phyloP scores from a whole-genome alignment of 2,113 vertebrate genomes.

The Apus apus region DNA sequence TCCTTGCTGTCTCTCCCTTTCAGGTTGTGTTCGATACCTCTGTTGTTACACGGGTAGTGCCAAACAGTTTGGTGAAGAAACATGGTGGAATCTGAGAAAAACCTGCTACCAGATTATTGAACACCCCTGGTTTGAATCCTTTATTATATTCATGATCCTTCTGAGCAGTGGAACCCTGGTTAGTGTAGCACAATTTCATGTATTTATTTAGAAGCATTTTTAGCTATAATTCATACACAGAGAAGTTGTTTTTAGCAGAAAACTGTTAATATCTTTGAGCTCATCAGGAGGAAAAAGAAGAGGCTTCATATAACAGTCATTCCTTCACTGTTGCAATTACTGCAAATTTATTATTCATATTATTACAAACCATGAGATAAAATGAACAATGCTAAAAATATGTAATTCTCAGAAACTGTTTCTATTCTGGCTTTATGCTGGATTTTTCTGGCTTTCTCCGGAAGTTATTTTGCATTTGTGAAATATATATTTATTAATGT shows the following conservation, averaged over 20 bases:
- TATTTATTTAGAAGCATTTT: background rate
- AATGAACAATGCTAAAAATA: background rate
- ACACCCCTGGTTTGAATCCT: conserved; percentile 97
- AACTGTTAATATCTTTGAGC: background rate
- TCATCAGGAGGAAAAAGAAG: background rate
- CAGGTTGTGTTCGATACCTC: conserved; percentile 81
- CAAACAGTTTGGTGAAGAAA: conserved; percentile 63
- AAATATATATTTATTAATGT: background rate
- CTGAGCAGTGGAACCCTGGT: conserved; percentile 95
- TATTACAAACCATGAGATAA: background rate
- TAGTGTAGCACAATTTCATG: background rate
- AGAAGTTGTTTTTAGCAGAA: background rate
- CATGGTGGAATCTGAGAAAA: conserved; percentile 89
- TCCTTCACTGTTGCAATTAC: background rate
- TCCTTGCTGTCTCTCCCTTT: background rate
- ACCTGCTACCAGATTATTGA: conserved; percentile 93
- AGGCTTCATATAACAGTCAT: background rate
- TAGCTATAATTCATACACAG: background rate
- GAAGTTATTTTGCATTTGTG: background rate
- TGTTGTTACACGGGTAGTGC: conserved; percentile 76
- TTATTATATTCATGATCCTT: conserved; percentile 99
- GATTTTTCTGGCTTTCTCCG: background rate
- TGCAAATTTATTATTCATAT: background rate
- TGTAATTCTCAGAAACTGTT: background rate
- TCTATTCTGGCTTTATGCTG: background rate